Conservation (phyloP, 2,113 vertebrate genomes). For the Notechis scutatus region DNA sequence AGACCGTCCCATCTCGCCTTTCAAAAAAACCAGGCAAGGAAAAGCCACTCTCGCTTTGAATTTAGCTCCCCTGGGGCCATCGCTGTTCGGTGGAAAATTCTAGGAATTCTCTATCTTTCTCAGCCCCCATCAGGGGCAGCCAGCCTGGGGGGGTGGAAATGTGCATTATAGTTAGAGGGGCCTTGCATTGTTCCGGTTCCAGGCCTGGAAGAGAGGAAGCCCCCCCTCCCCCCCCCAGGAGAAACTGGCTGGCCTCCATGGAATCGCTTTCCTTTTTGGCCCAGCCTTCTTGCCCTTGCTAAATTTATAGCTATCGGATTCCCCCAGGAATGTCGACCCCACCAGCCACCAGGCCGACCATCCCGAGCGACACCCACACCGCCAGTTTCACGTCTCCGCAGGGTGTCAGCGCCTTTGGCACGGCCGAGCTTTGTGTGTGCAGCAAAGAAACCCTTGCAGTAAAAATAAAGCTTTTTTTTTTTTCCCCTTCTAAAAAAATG, state of each 20-base stretch:
- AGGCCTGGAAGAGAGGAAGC: background rate
- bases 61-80: no score
- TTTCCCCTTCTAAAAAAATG: constrained; percentile 53
- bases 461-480: constrained; percentile 50
- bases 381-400: constrained; percentile 29
- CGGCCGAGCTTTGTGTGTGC: constrained; percentile 39
- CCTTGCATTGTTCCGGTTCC: background rate
- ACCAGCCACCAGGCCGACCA: constrained; percentile 36
- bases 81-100: no score
- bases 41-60: no score
- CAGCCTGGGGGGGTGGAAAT: no score
- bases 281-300: background rate
- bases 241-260: background rate
- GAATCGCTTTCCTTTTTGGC: background rate
- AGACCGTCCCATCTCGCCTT: no score
- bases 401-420: constrained; percentile 39
- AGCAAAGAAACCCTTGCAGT: constrained; percentile 59
- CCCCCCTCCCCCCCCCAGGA: background rate
- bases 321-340: constrained; percentile 25
- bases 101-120: no score
- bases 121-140: no score
- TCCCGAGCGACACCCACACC: constrained; percentile 56
- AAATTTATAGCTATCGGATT: constrained; percentile 49
- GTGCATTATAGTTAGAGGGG: background rate
- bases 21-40: no score